These are phyloP conservation scores for Dromiciops gliroides DNA, from an alignment of 2,113 vertebrate species.

Conservation along the genomic window DNA sequence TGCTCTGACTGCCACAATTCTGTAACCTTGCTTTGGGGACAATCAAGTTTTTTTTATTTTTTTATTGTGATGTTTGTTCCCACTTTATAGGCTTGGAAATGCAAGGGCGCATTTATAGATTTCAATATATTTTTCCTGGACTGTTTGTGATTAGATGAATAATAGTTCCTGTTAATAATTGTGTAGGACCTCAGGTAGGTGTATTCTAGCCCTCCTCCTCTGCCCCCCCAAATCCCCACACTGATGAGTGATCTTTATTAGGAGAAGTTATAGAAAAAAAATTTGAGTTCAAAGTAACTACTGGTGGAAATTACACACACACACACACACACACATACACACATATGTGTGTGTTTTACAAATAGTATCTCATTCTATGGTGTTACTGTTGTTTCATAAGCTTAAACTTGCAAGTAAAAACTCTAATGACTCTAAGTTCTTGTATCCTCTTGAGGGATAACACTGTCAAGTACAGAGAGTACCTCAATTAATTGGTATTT, in stretches of 20 bases:
- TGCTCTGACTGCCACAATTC: constrained; percentile 2
- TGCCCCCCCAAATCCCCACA: not conserved
- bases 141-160: not conserved
- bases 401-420: not conserved
- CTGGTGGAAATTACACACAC: not conserved
- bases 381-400: not conserved
- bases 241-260: not conserved
- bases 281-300: not conserved
- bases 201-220: not conserved
- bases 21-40: not conserved
- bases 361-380: not conserved
- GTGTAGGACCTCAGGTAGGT: not conserved
- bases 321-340: too few species aligned
- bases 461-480: not conserved
- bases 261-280: not conserved
- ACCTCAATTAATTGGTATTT: not conserved
- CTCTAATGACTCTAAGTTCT: too few species aligned
- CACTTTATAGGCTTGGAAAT: constrained; percentile 22
- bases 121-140: not conserved
- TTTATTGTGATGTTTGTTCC: constrained; percentile 14
- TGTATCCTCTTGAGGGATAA: not conserved
- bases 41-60: constrained; percentile 22
- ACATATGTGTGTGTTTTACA: too few species aligned
- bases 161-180: not conserved
- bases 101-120: not conserved